Percentiles rank a stretch among this genome's conserved stretches.
phyloP scores from a whole-genome alignment of 2,888 invertebrate species.

The Volucella inanis region DNA sequence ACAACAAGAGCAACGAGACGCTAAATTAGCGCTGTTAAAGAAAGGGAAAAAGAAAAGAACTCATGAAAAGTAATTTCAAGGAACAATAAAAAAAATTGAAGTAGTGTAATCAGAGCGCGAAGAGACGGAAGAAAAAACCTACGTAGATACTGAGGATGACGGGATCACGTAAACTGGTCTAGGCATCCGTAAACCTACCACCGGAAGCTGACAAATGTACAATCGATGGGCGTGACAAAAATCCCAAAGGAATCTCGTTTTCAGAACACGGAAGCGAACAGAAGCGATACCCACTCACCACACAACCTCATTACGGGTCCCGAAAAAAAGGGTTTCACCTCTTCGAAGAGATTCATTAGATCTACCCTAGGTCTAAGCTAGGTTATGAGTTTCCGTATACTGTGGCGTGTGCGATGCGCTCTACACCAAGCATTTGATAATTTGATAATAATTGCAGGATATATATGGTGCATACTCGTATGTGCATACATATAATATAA shows the following conservation, averaged over 20 bases:
- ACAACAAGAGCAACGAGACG: conserved; percentile 33
- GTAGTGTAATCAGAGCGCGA: conserved; percentile 65
- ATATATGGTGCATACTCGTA: conserved; percentile 13
- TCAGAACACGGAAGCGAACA: conserved; percentile 53
- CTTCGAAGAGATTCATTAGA: conserved; percentile 14
- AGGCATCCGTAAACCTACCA: conserved; percentile 9
- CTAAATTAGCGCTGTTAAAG: conserved; percentile 45
- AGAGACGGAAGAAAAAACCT: conserved; percentile 6
- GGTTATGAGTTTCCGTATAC: conserved; percentile 36
- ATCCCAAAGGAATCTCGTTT: conserved; percentile 47
- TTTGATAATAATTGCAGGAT: conserved; percentile 70
- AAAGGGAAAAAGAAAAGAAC: conserved; percentile 8
- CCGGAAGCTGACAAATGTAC: conserved; percentile 73
- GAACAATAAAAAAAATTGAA: conserved; percentile 27
- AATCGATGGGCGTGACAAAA: conserved; percentile 57
- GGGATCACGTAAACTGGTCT: conserved; percentile 58
- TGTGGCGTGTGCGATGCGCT: conserved; percentile 45
- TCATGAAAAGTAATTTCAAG: conserved; percentile 17
- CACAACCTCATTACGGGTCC: conserved; percentile 20
- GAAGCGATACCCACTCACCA: conserved; percentile 15
- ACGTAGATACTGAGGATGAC: conserved; percentile 2
- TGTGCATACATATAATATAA: background rate
- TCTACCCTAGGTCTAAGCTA: conserved; percentile 45
- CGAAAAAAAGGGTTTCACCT: conserved; percentile 47
- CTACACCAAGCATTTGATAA: conserved; percentile 34